phyloP scores from a whole-genome alignment of 2,113 vertebrate species.

The Aplodontia rufa region DNA sequence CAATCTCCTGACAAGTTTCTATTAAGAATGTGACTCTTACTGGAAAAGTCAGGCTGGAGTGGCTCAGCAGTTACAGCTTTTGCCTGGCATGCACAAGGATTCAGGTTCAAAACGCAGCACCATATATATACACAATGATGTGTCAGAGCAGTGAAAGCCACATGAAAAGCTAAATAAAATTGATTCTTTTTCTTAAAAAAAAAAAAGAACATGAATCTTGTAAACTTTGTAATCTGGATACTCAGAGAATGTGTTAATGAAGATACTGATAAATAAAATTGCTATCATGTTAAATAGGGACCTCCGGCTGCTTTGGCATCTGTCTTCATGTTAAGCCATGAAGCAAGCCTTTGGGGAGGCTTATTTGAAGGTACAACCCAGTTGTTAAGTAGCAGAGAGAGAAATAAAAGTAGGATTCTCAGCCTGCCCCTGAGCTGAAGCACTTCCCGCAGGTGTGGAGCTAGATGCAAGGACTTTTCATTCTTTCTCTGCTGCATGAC shows the following conservation, averaged over 20 bases:
- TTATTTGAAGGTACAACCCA: neutral
- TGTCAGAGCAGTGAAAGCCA: too few species aligned
- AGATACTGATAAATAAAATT: conserved; percentile 61
- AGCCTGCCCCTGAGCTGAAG: neutral
- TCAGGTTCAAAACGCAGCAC: too few species aligned
- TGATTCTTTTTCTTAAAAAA: too few species aligned
- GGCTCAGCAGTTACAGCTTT: too few species aligned
- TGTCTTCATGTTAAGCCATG: neutral
- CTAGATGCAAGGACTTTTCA: neutral
- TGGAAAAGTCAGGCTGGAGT: too few species aligned
- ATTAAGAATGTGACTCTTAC: conserved; percentile 76
- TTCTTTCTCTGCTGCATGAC: neutral
- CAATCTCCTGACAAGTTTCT: conserved; percentile 76
- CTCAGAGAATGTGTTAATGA: conserved; percentile 60
- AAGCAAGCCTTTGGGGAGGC: neutral
- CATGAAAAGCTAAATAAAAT: too few species aligned
- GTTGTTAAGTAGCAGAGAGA: neutral
- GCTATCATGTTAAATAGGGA: conserved; percentile 53
- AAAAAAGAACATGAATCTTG: conserved; percentile 73
- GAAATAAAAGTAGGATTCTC: neutral
- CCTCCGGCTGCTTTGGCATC: neutral
- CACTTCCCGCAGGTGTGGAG: neutral
- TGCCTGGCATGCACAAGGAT: too few species aligned
- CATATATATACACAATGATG: too few species aligned
- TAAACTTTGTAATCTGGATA: conserved; percentile 70